Evolutionary conservation across 2,797 vertebrate species (phyloP), one percentile per base, ranked within the genome.

Genomic region (Ambastaia sidthimunki): DNA sequence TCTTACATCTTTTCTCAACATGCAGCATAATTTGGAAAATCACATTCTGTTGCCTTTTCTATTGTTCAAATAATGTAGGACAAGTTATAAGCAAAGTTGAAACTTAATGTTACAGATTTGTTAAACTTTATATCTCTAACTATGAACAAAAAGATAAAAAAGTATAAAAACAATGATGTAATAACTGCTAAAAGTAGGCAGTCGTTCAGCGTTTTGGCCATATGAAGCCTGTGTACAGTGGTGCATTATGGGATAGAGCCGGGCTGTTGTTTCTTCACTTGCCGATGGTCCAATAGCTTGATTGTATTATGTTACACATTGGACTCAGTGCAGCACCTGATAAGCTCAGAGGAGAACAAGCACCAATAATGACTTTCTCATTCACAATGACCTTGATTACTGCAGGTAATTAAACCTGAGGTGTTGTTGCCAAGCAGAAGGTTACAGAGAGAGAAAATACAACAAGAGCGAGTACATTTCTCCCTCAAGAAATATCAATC

Each of bases 361-460:
- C 69, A 71, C 68, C 6, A 23, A 72, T 87, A 87, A 88, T 87
- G 84, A 84, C 77, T 86, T 78, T 74, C 78, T 80, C 55, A 52
- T 76, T 87, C 81, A 55, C 72, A 60, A 72, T 65, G 84, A 88
- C 87, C 89, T 89, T 89, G 86, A 87, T 65, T 80, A 78, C 68
- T 67, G 81, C 67, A 83, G 79, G 62, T 82, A 87, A 85, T 85
- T 85, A 87, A 68, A 59, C 68, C 69, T 66, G 70, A 78, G 47
- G 74, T 65, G 47, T 67, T 79, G 71, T 73, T 71, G 82, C 83
- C 75, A 83, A 62, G 73, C 57, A 60, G 54, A 78, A 80, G 70
- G 74, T 70, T 78, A 78, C 34, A 60, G 67, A 74, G 71, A 74
- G n/a, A 41, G 44, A 44, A 78, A 37, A 65, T 72, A 70, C 50